phyloP scores from a whole-genome alignment of 2,113 vertebrate species.

The Chitala chitala region DNA sequence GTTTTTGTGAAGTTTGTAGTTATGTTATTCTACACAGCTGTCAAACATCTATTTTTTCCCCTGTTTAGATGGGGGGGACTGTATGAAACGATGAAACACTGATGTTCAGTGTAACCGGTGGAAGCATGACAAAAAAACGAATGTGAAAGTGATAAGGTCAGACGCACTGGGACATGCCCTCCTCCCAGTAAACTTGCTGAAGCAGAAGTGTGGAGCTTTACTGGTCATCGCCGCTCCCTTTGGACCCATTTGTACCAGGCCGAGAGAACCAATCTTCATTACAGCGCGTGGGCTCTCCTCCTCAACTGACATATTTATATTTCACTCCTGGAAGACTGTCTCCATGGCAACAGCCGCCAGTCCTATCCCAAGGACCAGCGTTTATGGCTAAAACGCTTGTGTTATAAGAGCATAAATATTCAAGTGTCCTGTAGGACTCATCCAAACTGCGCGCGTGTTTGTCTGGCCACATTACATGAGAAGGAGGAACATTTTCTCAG shows the following conservation, averaged over 20 bases:
- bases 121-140: conserved; percentile 3
- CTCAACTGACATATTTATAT: not conserved
- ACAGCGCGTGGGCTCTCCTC: not conserved
- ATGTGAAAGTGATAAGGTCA: not conserved
- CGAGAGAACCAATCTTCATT: not conserved
- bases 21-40: not conserved
- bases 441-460: not conserved
- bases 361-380: not conserved
- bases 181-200: not conserved
- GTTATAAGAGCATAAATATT: conserved; percentile 1
- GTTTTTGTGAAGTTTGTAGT: not conserved
- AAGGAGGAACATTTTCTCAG: not conserved
- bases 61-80: not conserved
- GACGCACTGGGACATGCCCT: not conserved
- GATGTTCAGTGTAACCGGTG: not conserved
- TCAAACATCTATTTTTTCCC: not conserved
- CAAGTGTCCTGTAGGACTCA: not conserved
- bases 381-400: not conserved
- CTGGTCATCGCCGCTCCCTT: not conserved
- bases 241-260: not conserved
- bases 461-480: conserved; percentile 4
- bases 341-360: not conserved
- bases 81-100: not conserved
- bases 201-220: not conserved
- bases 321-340: not conserved